phyloP scores from a whole-genome alignment of 2,888 invertebrate species.

The Sisyra nigra region DNA sequence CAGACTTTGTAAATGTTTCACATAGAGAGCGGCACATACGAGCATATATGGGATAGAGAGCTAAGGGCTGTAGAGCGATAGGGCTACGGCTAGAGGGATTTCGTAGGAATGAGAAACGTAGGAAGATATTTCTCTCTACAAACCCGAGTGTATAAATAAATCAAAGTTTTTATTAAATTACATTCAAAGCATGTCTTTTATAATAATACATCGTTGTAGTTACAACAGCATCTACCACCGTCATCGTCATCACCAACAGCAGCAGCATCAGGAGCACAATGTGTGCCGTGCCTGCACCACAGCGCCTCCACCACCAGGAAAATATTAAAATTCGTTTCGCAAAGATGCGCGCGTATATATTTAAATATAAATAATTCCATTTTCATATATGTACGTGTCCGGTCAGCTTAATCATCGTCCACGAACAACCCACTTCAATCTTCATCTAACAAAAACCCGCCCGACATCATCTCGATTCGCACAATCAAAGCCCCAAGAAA shows the following conservation, averaged over 20 bases:
- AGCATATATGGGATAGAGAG: slow-evolving; percentile 1
- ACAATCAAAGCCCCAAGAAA: slow-evolving; percentile 1
- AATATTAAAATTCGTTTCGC: slow-evolving; percentile 25
- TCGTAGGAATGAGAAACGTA: not conserved
- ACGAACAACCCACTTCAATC: not conserved
- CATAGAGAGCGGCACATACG: not conserved
- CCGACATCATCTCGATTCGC: not conserved
- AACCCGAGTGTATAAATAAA: slow-evolving; percentile 7
- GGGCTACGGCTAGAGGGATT: slow-evolving; percentile 3
- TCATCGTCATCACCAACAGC: no score
- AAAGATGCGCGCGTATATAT: slow-evolving; percentile 22
- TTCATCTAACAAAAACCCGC: not conserved
- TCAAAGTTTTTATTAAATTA: slow-evolving; percentile 10
- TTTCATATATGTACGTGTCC: slow-evolving; percentile 10
- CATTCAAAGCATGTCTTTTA: slow-evolving; percentile 9
- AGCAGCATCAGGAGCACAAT: no score
- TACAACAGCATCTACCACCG: no score
- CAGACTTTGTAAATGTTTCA: slow-evolving; percentile 7
- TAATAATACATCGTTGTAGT: slow-evolving; percentile 3
- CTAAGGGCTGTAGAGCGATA: no score
- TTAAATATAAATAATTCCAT: slow-evolving; percentile 10
- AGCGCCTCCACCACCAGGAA: slow-evolving; percentile 2
- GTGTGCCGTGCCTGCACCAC: not conserved
- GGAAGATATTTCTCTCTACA: no score
- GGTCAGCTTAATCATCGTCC: slow-evolving; percentile 10